Percentiles rank a stretch among this genome's conserved stretches.
These are phyloP conservation scores for Troilus luridus DNA, from an alignment of 2,888 invertebrate genomes.

Conservation along the genomic window DNA sequence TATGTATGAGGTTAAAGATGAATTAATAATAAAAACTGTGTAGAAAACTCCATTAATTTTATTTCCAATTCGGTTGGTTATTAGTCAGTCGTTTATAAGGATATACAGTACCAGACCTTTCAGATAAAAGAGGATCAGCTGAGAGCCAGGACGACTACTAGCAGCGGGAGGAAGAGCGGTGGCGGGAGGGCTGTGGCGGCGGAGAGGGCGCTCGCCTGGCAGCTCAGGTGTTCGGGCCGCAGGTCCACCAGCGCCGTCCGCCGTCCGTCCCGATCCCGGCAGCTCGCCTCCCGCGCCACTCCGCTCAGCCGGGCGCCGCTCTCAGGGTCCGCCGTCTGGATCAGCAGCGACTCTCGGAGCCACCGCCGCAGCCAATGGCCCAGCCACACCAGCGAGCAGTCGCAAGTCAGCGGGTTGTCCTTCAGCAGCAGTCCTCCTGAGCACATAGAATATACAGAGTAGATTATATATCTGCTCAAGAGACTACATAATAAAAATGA, in stretches of 20 bases:
- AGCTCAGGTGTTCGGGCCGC: conserved; percentile 84
- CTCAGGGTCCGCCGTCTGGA: conserved; percentile 75
- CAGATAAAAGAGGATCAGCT: neutral
- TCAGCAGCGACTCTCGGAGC: conserved; percentile 87
- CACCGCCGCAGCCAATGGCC: conserved; percentile 91
- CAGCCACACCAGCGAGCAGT: conserved; percentile 91
- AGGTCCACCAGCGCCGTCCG: conserved; percentile 80
- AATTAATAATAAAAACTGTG: neutral
- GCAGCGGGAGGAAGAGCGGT: conserved; percentile 39
- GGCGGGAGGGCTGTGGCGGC: conserved; percentile 68
- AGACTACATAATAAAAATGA: too few relatives aligned
- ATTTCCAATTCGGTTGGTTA: neutral
- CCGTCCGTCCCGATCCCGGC: conserved; percentile 78
- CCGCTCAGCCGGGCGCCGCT: conserved; percentile 70
- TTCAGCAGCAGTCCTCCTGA: conserved; percentile 86
- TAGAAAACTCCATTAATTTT: neutral
- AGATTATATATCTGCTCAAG: too few relatives aligned
- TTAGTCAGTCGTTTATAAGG: neutral
- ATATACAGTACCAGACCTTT: neutral
- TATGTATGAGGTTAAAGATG: too few relatives aligned
- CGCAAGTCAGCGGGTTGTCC: conserved; percentile 88
- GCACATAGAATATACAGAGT: conserved; percentile 53
- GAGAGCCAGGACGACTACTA: conserved; percentile 19
- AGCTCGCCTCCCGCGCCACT: conserved; percentile 78
- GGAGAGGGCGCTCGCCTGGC: conserved; percentile 89